Base-by-base conservation (phyloP, 64 coral and sea anemone genomes). In the Montipora efflorescens region DNA sequence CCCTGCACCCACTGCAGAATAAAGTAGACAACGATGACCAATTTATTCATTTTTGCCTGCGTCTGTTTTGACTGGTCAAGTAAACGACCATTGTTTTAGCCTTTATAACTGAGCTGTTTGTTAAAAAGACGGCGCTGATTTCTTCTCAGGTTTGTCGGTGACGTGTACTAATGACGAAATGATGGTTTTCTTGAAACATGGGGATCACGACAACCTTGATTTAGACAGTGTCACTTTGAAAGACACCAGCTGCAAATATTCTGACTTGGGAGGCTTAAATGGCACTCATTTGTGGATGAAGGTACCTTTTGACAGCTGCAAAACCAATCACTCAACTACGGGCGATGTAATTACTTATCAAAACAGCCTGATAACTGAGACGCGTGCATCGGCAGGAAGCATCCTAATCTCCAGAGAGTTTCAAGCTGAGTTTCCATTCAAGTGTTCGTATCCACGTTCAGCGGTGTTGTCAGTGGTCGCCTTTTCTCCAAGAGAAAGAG, bases 401-500 rank as follows among this genome's bases (percentile, higher is more conserved):
- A 61, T 22, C 47, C 48, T 59, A 59, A 92, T 97, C 47, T 84
- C 84, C 23, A 93, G 95, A 47, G 84, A 94, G 25, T 87, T 91
- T 62, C 90, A 97, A n/a, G 95, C 93, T 2, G 90, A 94, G 48
- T 92, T 84, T 52, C 78, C 89, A 16, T 94, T 97, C 49, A 81
- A 92, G 77, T 97, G 95, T 8, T 76, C 89, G 7, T 97, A 88
- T 71, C 58, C 89, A 8, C 79, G 93, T 7, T 83, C 78, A 4
- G 79, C 82, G 10, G 77, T 97, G n/a, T 25, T 97, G 47, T 97
- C 95, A 25, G 95, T 97, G 3, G 93, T 82, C 23, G 87, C 70
- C 55, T 97, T 94, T 48, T 94, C 89, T 47, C 95, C 95, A 7
- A 88, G 95, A 45, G 85, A 81, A 36, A 97, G 94, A 50, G 71